These are phyloP conservation scores for Zosterops pallidus DNA, from an alignment of 2,113 vertebrate species.

Conservation along the genomic window DNA sequence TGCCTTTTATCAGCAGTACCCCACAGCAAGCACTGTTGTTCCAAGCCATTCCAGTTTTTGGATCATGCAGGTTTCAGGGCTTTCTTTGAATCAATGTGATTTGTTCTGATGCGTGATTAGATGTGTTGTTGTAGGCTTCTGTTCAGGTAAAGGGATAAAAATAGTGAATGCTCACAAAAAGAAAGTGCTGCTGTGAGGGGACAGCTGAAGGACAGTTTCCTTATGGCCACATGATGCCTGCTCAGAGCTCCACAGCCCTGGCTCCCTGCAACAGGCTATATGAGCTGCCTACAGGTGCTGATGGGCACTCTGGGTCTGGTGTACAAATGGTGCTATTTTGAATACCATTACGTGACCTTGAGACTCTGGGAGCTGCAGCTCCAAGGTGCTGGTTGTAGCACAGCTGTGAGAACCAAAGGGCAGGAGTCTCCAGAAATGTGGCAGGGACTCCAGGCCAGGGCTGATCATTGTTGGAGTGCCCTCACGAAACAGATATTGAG, in stretches of 20 bases:
- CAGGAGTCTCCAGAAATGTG: not conserved
- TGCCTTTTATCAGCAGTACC: not conserved
- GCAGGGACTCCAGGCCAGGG: not conserved
- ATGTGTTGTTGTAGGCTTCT: not conserved
- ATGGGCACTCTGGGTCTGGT: not conserved
- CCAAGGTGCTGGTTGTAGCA: not conserved
- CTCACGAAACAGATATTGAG: not conserved
- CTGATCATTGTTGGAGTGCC: not conserved
- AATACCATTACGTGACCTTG: not conserved
- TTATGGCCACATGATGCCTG: fast-evolving
- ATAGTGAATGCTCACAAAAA: not conserved
- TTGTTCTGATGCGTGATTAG: not conserved
- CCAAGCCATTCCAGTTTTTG: not conserved
- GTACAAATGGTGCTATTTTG: not conserved
- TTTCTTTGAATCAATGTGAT: not conserved
- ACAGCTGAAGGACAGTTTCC: not conserved
- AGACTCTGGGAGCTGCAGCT: not conserved
- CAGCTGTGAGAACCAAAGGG: not conserved
- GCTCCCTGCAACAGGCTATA: not conserved
- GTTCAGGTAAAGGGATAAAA: not conserved
- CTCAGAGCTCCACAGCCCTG: not conserved
- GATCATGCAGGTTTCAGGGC: not conserved
- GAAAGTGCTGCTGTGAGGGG: not conserved
- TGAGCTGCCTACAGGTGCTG: not conserved
- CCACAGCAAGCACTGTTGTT: not conserved